These are phyloP conservation scores for Pharmacophagus antenor DNA, from an alignment of 2,888 invertebrate genomes.

Conservation along the genomic window DNA sequence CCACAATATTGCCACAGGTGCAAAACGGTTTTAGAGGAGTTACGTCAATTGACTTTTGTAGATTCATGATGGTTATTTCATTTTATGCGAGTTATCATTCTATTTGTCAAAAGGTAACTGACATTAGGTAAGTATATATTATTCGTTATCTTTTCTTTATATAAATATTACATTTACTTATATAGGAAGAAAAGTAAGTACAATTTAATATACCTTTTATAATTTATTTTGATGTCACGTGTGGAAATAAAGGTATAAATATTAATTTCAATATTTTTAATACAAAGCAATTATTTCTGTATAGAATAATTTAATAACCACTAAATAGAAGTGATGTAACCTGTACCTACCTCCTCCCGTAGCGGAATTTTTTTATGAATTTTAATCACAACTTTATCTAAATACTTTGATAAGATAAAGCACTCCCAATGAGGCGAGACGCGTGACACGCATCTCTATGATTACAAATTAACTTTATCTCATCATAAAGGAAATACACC, in stretches of 20 bases:
- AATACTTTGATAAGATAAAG: slow-evolving; percentile 68
- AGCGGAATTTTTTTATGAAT: slow-evolving; percentile 65
- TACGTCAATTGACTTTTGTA: too few species aligned
- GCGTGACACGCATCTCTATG: slow-evolving; percentile 59
- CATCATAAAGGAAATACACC: slow-evolving; percentile 47
- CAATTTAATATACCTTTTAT: too few species aligned
- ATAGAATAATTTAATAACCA: not conserved
- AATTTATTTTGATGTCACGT: too few species aligned
- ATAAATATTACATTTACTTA: too few species aligned
- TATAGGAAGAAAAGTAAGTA: too few species aligned
- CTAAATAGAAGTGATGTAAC: slow-evolving; percentile 19
- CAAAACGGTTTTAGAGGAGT: not conserved
- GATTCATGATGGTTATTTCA: too few species aligned
- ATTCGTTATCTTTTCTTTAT: too few species aligned
- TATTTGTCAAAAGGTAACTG: too few species aligned
- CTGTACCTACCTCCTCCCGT: slow-evolving; percentile 26
- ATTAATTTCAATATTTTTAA: too few species aligned
- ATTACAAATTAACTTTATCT: slow-evolving; percentile 52
- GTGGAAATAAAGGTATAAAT: too few species aligned
- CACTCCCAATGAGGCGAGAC: slow-evolving; percentile 50
- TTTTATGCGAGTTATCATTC: too few species aligned
- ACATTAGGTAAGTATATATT: too few species aligned
- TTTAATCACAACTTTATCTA: slow-evolving; percentile 63
- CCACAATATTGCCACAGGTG: not conserved
- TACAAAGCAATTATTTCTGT: not conserved